phyloP scores from a whole-genome alignment of 2,888 invertebrate genomes.

The Plagiodera versicolora region DNA sequence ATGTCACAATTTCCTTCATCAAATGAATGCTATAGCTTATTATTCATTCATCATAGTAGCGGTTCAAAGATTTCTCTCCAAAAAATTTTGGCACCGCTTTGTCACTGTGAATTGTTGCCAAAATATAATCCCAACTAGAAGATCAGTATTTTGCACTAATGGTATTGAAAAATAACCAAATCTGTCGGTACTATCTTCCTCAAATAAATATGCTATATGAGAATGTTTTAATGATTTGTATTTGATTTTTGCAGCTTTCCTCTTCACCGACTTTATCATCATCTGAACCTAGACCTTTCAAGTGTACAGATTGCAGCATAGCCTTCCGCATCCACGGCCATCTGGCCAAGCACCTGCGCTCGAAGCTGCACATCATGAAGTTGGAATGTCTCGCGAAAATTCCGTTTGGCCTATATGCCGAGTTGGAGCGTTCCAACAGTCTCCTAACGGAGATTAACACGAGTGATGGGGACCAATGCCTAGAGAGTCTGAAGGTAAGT shows the following conservation, averaged over 20 bases:
- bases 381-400: slow-evolving; percentile 90
- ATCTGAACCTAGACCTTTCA: slow-evolving; percentile 93
- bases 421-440: slow-evolving; percentile 87
- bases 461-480: slow-evolving; percentile 92
- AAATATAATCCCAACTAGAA: too few species aligned
- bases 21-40: too few species aligned
- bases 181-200: too few species aligned
- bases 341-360: slow-evolving; percentile 93
- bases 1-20: too few species aligned
- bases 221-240: too few species aligned
- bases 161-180: too few species aligned
- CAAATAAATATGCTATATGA: too few species aligned
- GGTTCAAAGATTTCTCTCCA: too few species aligned
- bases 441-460: slow-evolving; percentile 95
- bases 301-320: slow-evolving; percentile 93
- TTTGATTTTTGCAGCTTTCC: slow-evolving; percentile 45
- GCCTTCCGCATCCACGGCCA: slow-evolving; percentile 97
- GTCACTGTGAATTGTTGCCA: too few species aligned
- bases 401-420: slow-evolving; percentile 92
- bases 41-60: too few species aligned
- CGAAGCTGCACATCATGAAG: slow-evolving; percentile 94
- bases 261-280: slow-evolving; percentile 70
- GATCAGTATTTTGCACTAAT: too few species aligned
- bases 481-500: slow-evolving; percentile 77
- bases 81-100: too few species aligned